Evolutionary conservation across 2,888 invertebrate species (phyloP).

Genomic region (Alsophila aescularia): DNA sequence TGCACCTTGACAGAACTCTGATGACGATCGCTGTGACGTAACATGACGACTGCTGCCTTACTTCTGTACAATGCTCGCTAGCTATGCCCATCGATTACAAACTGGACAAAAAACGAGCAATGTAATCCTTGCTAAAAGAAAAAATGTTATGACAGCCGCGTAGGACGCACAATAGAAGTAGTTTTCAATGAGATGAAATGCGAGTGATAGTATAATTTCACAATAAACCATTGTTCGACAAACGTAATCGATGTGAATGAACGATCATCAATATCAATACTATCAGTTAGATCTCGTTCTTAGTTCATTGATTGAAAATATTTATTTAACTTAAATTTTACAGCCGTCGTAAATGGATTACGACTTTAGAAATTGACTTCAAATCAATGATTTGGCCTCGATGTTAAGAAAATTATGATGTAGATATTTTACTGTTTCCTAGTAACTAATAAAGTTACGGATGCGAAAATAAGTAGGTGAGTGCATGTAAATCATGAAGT

Average conservation of each 20-base stretch:
- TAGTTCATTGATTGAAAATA: slow-evolving; percentile 57
- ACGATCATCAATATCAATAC: slow-evolving; percentile 62
- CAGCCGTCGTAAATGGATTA: slow-evolving; percentile 54
- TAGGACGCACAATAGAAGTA: slow-evolving; percentile 52
- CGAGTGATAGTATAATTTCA: slow-evolving; percentile 75
- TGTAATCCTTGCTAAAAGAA: slow-evolving; percentile 38
- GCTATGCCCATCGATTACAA: not conserved
- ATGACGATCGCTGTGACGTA: slow-evolving; percentile 65
- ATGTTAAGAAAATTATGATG: slow-evolving; percentile 36
- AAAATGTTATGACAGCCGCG: slow-evolving; percentile 40
- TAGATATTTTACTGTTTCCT: slow-evolving; percentile 39
- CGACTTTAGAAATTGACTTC: slow-evolving; percentile 50
- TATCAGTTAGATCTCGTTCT: slow-evolving; percentile 50
- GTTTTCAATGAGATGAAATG: slow-evolving; percentile 71
- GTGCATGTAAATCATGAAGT: slow-evolving; percentile 9
- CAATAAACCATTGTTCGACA: slow-evolving; percentile 74
- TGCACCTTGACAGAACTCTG: slow-evolving; percentile 75
- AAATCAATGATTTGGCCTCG: slow-evolving; percentile 39
- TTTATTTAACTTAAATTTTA: slow-evolving; percentile 50
- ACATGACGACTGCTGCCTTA: slow-evolving; percentile 43
- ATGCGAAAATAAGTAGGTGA: slow-evolving; percentile 29
- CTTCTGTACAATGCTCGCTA: slow-evolving; percentile 39
- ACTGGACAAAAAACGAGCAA: slow-evolving; percentile 25
- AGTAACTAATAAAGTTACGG: slow-evolving; percentile 27
- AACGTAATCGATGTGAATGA: slow-evolving; percentile 71